These are phyloP conservation scores for Alouatta palliata DNA, from an alignment of 2,113 vertebrate species.

Conservation along the genomic window DNA sequence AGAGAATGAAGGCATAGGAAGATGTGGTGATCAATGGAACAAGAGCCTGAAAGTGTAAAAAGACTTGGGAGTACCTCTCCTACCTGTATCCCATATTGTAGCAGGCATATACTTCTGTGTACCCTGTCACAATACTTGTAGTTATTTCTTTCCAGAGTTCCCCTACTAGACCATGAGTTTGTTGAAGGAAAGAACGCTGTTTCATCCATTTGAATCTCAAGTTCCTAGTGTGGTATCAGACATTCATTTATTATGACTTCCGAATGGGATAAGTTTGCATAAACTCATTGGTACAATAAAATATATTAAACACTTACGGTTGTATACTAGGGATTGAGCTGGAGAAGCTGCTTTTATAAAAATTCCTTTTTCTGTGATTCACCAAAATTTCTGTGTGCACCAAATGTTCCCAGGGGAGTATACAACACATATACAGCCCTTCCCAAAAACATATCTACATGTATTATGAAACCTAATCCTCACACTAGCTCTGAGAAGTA, in stretches of 20 bases:
- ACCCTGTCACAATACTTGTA: neutral
- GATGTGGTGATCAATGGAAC: neutral
- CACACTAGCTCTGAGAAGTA: neutral
- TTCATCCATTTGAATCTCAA: neutral
- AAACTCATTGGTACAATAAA: conserved; percentile 3
- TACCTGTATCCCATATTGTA: neutral
- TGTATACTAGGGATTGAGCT: neutral
- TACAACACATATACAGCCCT: neutral
- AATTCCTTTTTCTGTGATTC: neutral
- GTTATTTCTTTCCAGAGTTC: neutral
- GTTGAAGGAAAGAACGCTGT: neutral
- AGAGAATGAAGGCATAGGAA: neutral
- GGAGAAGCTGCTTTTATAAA: conserved; percentile 6
- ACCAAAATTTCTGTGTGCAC: neutral
- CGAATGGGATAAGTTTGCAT: neutral
- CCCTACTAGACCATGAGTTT: neutral
- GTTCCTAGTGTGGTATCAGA: neutral
- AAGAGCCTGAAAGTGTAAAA: neutral
- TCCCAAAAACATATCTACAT: neutral
- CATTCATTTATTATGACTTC: neutral
- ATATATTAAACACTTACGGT: neutral
- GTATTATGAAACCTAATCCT: neutral
- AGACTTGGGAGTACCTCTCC: neutral
- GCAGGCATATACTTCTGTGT: neutral
- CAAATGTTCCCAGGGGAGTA: neutral